Evolutionary conservation across 2,113 vertebrate genomes (phyloP), one percentile per base, ranked within the genome.

Genomic region (Zapus hudsonius): DNA sequence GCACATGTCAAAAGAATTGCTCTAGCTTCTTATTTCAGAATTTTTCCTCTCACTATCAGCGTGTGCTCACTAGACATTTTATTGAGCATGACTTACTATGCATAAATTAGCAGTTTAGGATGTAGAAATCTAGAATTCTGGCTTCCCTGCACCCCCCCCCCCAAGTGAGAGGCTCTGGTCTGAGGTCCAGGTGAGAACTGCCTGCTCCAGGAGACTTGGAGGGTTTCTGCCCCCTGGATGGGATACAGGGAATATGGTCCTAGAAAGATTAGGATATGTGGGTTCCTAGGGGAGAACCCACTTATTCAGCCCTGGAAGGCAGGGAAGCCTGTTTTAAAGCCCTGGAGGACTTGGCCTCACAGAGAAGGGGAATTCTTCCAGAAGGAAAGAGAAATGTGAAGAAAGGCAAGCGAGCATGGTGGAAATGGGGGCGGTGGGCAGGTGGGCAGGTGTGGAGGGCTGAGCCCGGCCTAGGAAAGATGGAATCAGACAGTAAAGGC

Each of bases 401-500:
- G 59, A 74, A 20, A 7, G 5, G 7, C 6, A 42, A 84, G 40
- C 33, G 29, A n/a, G 27, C 59, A 7, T n/a, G 40, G 15, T 36
- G 38, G 7, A 36, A 52, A 5, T 13, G 12, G 8, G 16, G 9
- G 15, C 15, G 16, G 16, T 16, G 6, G 67, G 31, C 11, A 25
- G 59, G 5, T 31, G 23, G 11, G 17, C n/a, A 7, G 31, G 22
- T 9, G 3, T 16, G 29, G 31, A 7, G 40, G 29, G 2, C 29
- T 11, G 19, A 61, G 33, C 36, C 1, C 4, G 57, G 20, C 12
- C 29, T 29, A 8, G 2, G 33, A 69, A 78, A 40, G 23, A 20
- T 36, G 1, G 1, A 2, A 7, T 0, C 7, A n/a, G 1, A 44
- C 2, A 5, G 2, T 15, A 44, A 63, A 81, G 7, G 12, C n/a